Percentiles rank a stretch among this genome's conserved stretches.
phyloP scores from a whole-genome alignment of 1,140 invertebrate species.

The Ooceraea biroi region DNA sequence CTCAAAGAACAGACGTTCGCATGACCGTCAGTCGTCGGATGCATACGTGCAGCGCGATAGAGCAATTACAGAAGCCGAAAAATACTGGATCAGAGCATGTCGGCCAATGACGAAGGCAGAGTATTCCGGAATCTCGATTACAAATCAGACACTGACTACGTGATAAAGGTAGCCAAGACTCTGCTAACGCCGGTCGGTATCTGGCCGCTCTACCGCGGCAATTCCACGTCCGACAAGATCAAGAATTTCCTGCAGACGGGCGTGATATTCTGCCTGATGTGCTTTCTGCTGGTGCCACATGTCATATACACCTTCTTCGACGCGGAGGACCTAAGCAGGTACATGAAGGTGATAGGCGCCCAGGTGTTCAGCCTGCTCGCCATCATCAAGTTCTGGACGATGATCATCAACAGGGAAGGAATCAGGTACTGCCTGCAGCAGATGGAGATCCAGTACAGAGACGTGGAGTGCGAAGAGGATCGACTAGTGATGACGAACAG shows the following conservation, averaged over 20 bases:
- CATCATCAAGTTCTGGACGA: constrained; percentile 81
- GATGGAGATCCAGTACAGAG: constrained; percentile 78
- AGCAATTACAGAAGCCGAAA: neutral
- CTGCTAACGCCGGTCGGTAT: constrained; percentile 80
- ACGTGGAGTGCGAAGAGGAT: constrained; percentile 76
- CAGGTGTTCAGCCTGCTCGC: constrained; percentile 81
- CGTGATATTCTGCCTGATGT: constrained; percentile 77
- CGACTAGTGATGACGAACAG: constrained; percentile 78
- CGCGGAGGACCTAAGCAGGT: constrained; percentile 78
- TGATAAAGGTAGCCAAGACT: constrained; percentile 74
- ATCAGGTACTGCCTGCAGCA: constrained; percentile 77
- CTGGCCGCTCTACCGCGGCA: constrained; percentile 78
- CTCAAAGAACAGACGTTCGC: neutral
- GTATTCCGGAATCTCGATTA: constrained; percentile 73
- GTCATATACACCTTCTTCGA: constrained; percentile 80
- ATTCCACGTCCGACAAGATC: constrained; percentile 57
- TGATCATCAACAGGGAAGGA: constrained; percentile 79
- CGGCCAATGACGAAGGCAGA: neutral
- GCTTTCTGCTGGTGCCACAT: constrained; percentile 79
- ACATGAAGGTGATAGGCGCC: constrained; percentile 83
- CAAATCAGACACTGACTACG: constrained; percentile 75
- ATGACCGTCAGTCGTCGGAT: neutral
- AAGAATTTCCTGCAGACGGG: constrained; percentile 71
- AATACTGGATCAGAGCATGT: neutral
- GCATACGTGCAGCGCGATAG: neutral